A percentile compares a stretch with the other conserved stretches of the same genome.
Evolutionary conservation across 2,888 invertebrate genomes (phyloP).

Genomic region (Campaea margaritaria): DNA sequence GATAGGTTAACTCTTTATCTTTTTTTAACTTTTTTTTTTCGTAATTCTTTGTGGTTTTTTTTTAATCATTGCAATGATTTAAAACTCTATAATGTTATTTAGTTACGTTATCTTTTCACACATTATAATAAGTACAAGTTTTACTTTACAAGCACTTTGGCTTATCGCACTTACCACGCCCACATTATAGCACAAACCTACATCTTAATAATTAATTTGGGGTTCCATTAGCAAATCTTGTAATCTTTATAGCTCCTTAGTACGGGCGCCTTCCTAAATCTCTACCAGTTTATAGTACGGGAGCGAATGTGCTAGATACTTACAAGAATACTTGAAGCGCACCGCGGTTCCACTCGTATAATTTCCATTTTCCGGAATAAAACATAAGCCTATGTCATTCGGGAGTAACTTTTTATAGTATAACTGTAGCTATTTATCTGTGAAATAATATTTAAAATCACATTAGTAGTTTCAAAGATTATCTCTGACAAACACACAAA

Average conservation of each 20-base stretch:
- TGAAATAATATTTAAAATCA: too few species aligned
- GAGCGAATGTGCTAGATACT: slow-evolving; percentile 1
- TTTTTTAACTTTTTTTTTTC: too few species aligned
- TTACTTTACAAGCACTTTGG: slow-evolving; percentile 39
- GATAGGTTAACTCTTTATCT: too few species aligned
- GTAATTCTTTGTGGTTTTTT: too few species aligned
- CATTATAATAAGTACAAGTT: slow-evolving; percentile 28
- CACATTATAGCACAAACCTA: slow-evolving; percentile 48
- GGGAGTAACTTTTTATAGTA: too few species aligned
- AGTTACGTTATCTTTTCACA: not conserved
- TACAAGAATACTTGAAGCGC: not conserved
- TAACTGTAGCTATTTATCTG: too few species aligned
- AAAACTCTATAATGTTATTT: not conserved
- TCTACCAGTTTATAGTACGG: slow-evolving; percentile 35
- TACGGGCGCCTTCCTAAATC: slow-evolving; percentile 64
- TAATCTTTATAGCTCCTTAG: slow-evolving; percentile 75
- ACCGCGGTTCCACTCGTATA: too few species aligned
- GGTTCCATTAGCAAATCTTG: slow-evolving; percentile 68
- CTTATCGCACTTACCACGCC: slow-evolving; percentile 42
- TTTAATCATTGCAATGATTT: not conserved
- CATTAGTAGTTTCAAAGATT: too few species aligned
- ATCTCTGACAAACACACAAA: too few species aligned
- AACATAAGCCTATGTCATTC: too few species aligned
- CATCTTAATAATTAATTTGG: slow-evolving; percentile 75
- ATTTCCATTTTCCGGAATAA: too few species aligned